These are phyloP conservation scores for Parazoanthus darwini DNA, from an alignment of 92 coral and sea anemone genomes.

Conservation along the genomic window DNA sequence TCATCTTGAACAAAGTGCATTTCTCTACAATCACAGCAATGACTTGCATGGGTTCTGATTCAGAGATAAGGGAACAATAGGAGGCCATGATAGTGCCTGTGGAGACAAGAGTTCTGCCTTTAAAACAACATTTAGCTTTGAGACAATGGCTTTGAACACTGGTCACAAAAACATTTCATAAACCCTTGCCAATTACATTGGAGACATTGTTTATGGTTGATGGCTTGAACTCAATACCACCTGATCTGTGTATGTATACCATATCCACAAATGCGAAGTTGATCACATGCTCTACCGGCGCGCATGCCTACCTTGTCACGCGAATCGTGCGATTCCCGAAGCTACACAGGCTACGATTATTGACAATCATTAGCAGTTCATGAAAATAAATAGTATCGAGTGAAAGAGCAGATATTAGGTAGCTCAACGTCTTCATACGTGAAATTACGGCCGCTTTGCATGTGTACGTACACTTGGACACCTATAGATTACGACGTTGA, in stretches of 20 bases:
- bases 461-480: neutral
- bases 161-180: too few relatives aligned
- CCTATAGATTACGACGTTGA: neutral
- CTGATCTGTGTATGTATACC: neutral
- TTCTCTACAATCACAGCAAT: too few relatives aligned
- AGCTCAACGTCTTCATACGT: neutral
- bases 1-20: too few relatives aligned
- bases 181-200: neutral
- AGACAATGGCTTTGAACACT: neutral
- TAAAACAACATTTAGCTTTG: neutral
- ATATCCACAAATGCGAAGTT: neutral
- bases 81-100: neutral
- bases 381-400: too few relatives aligned
- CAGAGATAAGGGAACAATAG: neutral
- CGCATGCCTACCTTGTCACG: neutral
- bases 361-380: neutral
- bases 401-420: neutral
- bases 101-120: neutral
- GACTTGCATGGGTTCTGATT: neutral
- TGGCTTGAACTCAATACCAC: neutral
- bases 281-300: neutral
- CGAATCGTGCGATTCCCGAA: too few relatives aligned
- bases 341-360: neutral
- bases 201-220: neutral
- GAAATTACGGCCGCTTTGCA: neutral